Conservation (phyloP, 64 coral and sea anemone genomes). For the Montipora sp. region DNA sequence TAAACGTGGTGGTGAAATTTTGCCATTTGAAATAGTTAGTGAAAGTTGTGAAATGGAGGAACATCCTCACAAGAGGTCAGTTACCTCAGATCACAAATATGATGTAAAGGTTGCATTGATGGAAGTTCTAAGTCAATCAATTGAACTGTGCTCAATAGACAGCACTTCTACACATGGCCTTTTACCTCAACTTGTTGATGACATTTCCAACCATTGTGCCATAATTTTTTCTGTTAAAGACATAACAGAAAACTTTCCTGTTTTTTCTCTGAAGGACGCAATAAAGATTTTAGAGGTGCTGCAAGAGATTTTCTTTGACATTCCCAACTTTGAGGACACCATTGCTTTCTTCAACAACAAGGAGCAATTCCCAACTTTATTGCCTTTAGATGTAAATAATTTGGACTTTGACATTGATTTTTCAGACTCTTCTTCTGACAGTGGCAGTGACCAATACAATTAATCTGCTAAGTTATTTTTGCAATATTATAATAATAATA, state of each 20-base stretch:
- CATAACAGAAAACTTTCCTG: conserved; percentile 33
- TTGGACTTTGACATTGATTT: conserved; percentile 17
- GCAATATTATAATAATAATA: conserved; percentile 1
- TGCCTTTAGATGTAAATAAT: conserved; percentile 9
- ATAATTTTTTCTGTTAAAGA: conserved; percentile 42
- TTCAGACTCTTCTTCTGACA: conserved; percentile 19
- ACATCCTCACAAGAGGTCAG: neutral
- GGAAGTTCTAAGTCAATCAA: conserved; percentile 5
- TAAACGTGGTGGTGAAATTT: neutral
- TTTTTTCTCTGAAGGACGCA: conserved; percentile 56
- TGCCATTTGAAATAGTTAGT: conserved; percentile 29
- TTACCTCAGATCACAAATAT: neutral
- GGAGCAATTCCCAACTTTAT: conserved; percentile 15
- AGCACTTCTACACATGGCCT: conserved; percentile 36
- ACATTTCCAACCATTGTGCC: conserved; percentile 43
- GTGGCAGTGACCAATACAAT: neutral
- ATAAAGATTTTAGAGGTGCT: conserved; percentile 47
- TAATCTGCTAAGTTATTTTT: conserved; percentile 1
- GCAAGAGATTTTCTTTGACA: conserved; percentile 50
- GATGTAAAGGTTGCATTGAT: conserved; percentile 20
- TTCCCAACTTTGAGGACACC: conserved; percentile 61
- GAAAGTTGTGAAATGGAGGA: conserved; percentile 21
- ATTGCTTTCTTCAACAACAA: conserved; percentile 16
- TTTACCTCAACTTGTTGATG: conserved; percentile 48
- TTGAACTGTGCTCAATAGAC: conserved; percentile 4